Base-by-base conservation (phyloP, 2,888 invertebrate species). In the Labia minor region DNA sequence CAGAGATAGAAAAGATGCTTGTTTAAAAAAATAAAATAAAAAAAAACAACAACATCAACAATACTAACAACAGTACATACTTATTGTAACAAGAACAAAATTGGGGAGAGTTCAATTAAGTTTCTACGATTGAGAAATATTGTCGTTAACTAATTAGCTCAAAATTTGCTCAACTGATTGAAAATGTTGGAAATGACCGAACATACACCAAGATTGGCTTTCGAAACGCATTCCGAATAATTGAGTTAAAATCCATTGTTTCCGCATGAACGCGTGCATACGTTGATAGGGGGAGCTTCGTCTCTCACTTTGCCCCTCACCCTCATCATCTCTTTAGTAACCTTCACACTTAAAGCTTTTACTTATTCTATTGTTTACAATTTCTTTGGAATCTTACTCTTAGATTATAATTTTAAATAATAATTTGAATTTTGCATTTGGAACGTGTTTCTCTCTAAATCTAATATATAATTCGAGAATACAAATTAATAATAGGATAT, bases 241-340 rank as follows among this genome's bases (percentile, higher is more conserved):
- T 49, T 49, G 49, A 49, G n/a, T 49, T 49, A n/a, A 49, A 49
- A 49, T 49, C 49, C 14, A 49, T 49, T 49, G 49, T 49, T 49
- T 49, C 49, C 16, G 49, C 49, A 49, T 49, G 49, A 16, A 16
- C 49, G 49, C 49, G 49, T 49, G 16, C 49, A 2, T 49, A 49
- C 3, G 49, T 26, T 8, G 49, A 4, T 14, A 14, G 16, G 16
- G n/a, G 49, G 49, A 2, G 3, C 3, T 11, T 49, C 16, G 49
- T 49, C 14, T 14, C 49, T 8, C 26, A 8, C 26, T 26, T 16
- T 4, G 49, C 49, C 49, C 49, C 16, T 4, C 49, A 11, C 2
- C 49, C 49, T 8, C 49, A 33, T 11, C 33, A 33, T 33, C 33
- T 33, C 33, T 11, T 33, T 33, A 6, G 33, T 11, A 6, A 8